A percentile compares a stretch with the other conserved stretches of the same genome.
These are phyloP conservation scores for Trematocara zebra DNA, from an alignment of 2,113 vertebrate species.

Conservation along the genomic window DNA sequence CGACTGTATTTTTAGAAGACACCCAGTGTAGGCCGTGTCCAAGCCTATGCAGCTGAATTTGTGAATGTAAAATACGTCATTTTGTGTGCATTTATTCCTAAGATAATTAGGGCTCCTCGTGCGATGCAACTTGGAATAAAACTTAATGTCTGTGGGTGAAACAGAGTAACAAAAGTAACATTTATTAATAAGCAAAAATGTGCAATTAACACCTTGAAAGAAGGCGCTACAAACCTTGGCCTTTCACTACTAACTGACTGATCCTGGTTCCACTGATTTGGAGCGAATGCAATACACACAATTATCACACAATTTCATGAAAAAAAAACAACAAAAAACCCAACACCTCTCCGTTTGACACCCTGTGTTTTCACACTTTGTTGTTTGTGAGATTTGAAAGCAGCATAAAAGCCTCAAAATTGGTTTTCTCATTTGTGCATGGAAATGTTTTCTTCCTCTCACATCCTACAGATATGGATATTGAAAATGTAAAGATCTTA, in stretches of 20 bases:
- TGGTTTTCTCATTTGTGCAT: background rate
- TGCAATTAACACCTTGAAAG: background rate
- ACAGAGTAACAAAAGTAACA: background rate
- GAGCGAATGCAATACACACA: constrained; percentile 23
- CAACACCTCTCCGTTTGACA: constrained; percentile 53
- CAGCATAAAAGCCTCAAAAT: constrained; percentile 22
- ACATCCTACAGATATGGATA: background rate
- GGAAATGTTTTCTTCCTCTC: constrained; percentile 15
- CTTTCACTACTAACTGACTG: background rate
- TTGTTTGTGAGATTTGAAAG: constrained; percentile 12
- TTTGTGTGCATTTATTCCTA: background rate
- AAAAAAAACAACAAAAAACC: constrained; percentile 12
- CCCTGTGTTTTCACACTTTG: constrained; percentile 60
- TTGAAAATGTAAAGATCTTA: background rate
- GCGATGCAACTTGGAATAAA: background rate
- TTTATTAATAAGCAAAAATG: background rate
- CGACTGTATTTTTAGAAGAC: background rate
- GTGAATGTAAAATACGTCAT: background rate
- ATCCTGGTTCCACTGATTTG: background rate
- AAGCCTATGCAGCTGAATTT: background rate
- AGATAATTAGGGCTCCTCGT: background rate
- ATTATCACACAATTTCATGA: constrained; percentile 35
- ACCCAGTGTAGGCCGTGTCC: accelerated
- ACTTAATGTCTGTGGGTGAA: background rate
- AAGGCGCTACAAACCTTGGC: constrained; percentile 44